A percentile compares a stretch with the other conserved stretches of the same genome.
These are phyloP conservation scores for Dinocampus coccinellae DNA, from an alignment of 2,888 invertebrate genomes.

Conservation along the genomic window DNA sequence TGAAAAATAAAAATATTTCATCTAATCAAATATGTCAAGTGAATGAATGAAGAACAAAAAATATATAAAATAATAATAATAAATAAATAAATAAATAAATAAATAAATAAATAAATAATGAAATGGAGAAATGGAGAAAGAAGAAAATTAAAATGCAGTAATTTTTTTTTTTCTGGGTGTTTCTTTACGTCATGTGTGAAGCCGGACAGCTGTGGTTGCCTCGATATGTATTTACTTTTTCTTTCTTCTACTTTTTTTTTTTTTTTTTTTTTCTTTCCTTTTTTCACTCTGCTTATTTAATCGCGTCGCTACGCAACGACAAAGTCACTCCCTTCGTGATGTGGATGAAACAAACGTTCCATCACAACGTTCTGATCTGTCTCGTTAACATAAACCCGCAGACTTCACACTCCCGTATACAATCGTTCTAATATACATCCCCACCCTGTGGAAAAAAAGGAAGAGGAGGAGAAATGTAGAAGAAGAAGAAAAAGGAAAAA, in stretches of 20 bases:
- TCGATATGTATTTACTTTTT: background rate
- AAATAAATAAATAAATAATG: too few relatives aligned
- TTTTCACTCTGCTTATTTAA: background rate
- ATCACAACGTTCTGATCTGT: background rate
- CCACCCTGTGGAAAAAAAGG: background rate
- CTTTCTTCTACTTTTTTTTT: too few relatives aligned
- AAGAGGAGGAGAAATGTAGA: background rate
- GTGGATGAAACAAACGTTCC: background rate
- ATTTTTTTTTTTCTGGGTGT: background rate
- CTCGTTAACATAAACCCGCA: background rate
- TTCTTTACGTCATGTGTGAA: background rate
- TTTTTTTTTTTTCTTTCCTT: too few relatives aligned
- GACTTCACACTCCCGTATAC: background rate
- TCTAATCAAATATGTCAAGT: too few relatives aligned
- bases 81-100: too few relatives aligned
- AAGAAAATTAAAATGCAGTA: background rate
- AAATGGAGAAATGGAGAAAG: too few relatives aligned
- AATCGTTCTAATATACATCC: background rate
- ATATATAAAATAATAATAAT: too few relatives aligned
- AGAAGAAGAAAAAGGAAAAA: conserved; percentile 2
- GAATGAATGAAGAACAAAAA: too few relatives aligned
- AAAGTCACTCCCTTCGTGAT: background rate
- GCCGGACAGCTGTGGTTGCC: background rate
- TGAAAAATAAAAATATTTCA: too few relatives aligned
- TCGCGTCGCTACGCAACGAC: background rate